These are phyloP conservation scores for Thaumetopoea pityocampa DNA, from an alignment of 1,140 invertebrate genomes.

Conservation along the genomic window DNA sequence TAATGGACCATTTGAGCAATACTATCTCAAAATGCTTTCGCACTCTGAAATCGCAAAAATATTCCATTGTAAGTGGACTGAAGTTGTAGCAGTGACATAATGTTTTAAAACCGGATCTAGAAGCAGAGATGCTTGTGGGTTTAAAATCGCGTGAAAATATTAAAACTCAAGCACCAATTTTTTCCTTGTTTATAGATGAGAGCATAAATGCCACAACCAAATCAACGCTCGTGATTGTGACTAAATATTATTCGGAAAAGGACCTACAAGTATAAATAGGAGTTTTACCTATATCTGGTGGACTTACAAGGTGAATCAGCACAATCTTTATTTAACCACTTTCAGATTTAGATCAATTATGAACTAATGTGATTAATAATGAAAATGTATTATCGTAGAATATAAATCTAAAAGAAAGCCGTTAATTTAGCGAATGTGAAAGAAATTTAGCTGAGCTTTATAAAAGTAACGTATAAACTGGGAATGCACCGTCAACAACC, in stretches of 20 bases:
- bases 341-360: too few relatives aligned
- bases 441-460: too few relatives aligned
- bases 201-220: neutral
- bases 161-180: conserved; percentile 1
- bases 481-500: too few relatives aligned
- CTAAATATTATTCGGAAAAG: conserved; percentile 6
- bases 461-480: too few relatives aligned
- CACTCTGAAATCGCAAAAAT: conserved; percentile 1
- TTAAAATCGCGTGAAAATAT: conserved; percentile 5
- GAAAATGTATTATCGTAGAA: too few relatives aligned
- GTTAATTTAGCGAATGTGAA: too few relatives aligned
- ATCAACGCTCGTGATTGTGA: conserved; percentile 2
- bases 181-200: conserved; percentile 8
- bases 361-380: too few relatives aligned
- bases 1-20: conserved; percentile 10
- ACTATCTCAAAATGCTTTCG: conserved; percentile 1
- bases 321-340: conserved; percentile 12
- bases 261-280: neutral
- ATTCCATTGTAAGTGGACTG: neutral
- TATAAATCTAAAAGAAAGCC: too few relatives aligned
- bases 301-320: conserved; percentile 9
- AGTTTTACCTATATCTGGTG: conserved; percentile 11
- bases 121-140: neutral
- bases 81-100: neutral
- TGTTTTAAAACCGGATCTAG: neutral